Evolutionary conservation across 2,797 vertebrate genomes (phyloP).

Genomic region (Argentina silus): DNA sequence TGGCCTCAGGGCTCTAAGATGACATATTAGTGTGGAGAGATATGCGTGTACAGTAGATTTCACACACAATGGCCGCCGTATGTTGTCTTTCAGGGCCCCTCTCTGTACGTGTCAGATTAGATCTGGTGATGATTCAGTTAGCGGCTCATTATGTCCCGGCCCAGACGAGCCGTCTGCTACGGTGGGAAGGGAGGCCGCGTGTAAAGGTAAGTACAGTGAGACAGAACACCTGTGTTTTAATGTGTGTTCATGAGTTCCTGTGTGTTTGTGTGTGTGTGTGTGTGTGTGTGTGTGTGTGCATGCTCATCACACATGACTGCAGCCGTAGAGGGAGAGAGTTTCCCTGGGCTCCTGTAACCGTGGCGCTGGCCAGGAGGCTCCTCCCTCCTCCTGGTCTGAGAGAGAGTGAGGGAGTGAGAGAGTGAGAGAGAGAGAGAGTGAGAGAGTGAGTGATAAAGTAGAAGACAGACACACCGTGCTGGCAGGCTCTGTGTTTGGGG

Average conservation of each 20-base stretch:
- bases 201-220: too few relatives aligned
- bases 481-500: slow-evolving; percentile 63
- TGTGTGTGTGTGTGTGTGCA: slow-evolving; percentile 1
- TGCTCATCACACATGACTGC: not conserved
- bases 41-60: slow-evolving; percentile 61
- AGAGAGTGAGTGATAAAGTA: slow-evolving; percentile 60
- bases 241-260: not conserved
- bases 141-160: too few relatives aligned
- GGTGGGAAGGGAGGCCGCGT: too few relatives aligned
- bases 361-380: not conserved
- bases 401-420: slow-evolving; percentile 22
- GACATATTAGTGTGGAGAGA: slow-evolving; percentile 31
- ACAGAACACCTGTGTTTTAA: not conserved
- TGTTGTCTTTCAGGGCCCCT: not conserved
- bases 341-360: not conserved
- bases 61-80: slow-evolving; percentile 30
- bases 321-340: not conserved
- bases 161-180: too few relatives aligned
- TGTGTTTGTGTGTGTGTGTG: too few relatives aligned
- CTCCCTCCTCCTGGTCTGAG: not conserved
- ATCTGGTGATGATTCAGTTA: slow-evolving; percentile 34
- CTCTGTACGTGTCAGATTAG: slow-evolving; percentile 38
- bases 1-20: slow-evolving; percentile 53
- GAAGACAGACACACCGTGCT: slow-evolving; percentile 46
- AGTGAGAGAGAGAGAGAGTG: not conserved